phyloP scores from a whole-genome alignment of 2,113 vertebrate species.

The Bothrops jararaca region DNA sequence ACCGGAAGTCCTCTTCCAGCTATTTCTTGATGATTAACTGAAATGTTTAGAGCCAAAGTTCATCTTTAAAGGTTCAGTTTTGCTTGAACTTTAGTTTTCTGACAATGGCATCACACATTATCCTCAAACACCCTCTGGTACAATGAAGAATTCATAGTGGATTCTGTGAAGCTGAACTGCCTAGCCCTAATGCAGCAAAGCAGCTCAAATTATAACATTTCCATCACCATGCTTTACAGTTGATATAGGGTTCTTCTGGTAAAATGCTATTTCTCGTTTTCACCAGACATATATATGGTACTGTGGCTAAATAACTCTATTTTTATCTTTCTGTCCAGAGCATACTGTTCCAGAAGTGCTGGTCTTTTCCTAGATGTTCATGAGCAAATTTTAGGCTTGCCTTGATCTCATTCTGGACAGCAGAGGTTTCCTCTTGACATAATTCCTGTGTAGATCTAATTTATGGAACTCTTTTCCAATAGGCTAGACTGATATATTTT shows the following conservation, averaged over 20 bases:
- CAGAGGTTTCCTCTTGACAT: background rate
- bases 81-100: background rate
- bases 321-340: background rate
- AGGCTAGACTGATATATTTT: background rate
- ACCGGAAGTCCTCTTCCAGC: too few species aligned
- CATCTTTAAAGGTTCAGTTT: background rate
- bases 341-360: background rate
- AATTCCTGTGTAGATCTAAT: background rate
- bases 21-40: background rate
- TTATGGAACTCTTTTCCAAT: background rate
- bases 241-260: background rate
- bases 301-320: background rate
- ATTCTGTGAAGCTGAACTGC: background rate
- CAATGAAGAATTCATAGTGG: background rate
- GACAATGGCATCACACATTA: background rate
- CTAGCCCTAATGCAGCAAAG: background rate
- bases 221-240: background rate
- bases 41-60: background rate
- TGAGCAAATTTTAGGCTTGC: background rate
- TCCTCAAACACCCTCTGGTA: background rate
- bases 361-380: background rate
- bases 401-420: background rate
- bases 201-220: background rate
- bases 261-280: background rate
- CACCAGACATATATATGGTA: background rate